phyloP scores from a whole-genome alignment of 2,113 vertebrate genomes.

The Columba livia region DNA sequence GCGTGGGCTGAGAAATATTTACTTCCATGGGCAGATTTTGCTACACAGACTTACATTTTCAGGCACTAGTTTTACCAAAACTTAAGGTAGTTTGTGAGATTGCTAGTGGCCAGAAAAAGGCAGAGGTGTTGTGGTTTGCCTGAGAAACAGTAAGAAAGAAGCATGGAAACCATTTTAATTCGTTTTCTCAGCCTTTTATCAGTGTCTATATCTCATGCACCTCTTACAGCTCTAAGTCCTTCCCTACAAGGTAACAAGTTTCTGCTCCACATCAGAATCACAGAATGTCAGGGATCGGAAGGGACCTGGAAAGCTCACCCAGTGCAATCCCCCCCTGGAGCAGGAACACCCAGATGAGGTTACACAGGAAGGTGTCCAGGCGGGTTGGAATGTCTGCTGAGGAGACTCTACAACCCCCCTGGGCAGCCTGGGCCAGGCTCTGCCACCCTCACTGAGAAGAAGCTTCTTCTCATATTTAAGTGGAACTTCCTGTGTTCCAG shows the following conservation, averaged over 20 bases:
- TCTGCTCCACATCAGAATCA: not conserved
- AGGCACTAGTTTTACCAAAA: not conserved
- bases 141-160: not conserved
- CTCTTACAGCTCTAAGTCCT: not conserved
- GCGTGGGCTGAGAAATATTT: not conserved
- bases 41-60: not conserved
- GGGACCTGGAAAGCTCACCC: too few species aligned
- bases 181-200: not conserved
- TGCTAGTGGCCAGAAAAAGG: not conserved
- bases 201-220: not conserved
- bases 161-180: accelerated
- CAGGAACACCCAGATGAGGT: too few species aligned
- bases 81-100: accelerated
- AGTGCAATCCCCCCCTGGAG: too few species aligned
- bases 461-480: too few species aligned
- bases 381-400: too few species aligned
- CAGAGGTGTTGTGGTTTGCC: not conserved
- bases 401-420: too few species aligned
- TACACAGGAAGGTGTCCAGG: too few species aligned
- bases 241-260: not conserved
- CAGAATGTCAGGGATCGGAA: too few species aligned
- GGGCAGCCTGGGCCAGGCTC: too few species aligned
- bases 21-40: not conserved
- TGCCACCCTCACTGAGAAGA: too few species aligned
- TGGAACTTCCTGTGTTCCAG: too few species aligned